A percentile compares a stretch with the other conserved stretches of the same genome.
These are phyloP conservation scores for Digitonthophagus gazella DNA, from an alignment of 2,888 invertebrate species.

Conservation along the genomic window DNA sequence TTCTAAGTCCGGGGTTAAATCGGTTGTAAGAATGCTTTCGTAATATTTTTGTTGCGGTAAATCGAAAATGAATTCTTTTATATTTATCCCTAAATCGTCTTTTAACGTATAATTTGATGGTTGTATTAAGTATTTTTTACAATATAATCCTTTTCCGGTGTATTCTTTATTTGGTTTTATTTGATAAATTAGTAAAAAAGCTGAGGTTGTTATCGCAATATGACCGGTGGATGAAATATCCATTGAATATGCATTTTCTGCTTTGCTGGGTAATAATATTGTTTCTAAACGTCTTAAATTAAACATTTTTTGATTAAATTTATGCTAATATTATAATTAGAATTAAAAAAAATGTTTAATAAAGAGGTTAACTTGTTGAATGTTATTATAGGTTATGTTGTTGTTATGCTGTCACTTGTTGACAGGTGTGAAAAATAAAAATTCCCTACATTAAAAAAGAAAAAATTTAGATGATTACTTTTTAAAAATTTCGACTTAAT, in stretches of 20 bases:
- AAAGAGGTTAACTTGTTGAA: not conserved
- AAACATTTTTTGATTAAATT: conserved; percentile 33
- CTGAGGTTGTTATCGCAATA: conserved; percentile 41
- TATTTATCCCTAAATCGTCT: conserved; percentile 39
- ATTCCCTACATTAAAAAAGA: too few species aligned
- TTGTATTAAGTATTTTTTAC: conserved; percentile 38
- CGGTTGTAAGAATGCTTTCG: conserved; percentile 38
- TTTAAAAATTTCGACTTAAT: too few species aligned
- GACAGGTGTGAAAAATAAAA: not conserved
- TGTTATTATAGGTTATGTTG: not conserved
- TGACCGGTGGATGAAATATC: conserved; percentile 42
- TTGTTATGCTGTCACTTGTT: not conserved
- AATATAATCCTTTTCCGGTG: conserved; percentile 34
- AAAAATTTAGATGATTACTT: not conserved
- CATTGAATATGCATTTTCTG: conserved; percentile 39
- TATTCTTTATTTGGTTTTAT: conserved; percentile 38
- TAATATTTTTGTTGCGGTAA: conserved; percentile 38
- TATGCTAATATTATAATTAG: too few species aligned
- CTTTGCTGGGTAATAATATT: conserved; percentile 37
- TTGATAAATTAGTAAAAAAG: conserved; percentile 41
- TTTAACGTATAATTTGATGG: conserved; percentile 36
- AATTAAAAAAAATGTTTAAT: not conserved
- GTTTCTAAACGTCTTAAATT: conserved; percentile 40
- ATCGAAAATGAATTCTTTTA: conserved; percentile 37
- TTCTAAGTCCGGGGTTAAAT: conserved; percentile 39